Evolutionary conservation across 1,140 invertebrate species (phyloP).

Genomic region (Diachasma alloeum): DNA sequence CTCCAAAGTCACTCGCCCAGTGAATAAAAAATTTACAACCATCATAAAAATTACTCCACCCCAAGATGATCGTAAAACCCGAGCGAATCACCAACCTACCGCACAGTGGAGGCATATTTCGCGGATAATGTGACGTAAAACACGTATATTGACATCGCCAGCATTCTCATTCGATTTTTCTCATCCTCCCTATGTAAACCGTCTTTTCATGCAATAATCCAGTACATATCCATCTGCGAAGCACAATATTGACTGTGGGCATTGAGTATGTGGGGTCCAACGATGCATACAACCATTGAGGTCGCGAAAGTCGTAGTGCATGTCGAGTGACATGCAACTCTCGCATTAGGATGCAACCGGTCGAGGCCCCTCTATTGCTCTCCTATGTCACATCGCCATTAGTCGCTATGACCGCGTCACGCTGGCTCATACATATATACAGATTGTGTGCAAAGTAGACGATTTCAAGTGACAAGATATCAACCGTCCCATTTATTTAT

Average conservation of each 20-base stretch:
- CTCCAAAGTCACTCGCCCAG: too few relatives aligned
- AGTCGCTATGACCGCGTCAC: conserved; percentile 29
- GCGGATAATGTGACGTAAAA: too few relatives aligned
- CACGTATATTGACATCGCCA: neutral
- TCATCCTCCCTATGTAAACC: neutral
- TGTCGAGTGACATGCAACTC: conserved; percentile 27
- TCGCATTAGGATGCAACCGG: conserved; percentile 31
- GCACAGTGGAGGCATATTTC: too few relatives aligned
- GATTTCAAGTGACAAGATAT: conserved; percentile 31
- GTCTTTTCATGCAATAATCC: neutral
- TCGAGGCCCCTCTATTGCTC: conserved; percentile 19
- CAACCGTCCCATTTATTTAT: conserved; percentile 21
- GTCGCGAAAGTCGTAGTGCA: neutral
- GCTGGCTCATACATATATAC: conserved; percentile 31
- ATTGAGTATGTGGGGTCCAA: neutral
- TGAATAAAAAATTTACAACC: too few relatives aligned
- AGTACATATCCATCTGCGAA: neutral
- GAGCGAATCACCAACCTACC: too few relatives aligned
- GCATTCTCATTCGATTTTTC: neutral
- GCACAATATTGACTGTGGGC: neutral
- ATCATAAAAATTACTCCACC: too few relatives aligned
- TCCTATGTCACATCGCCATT: conserved; percentile 31
- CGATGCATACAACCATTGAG: neutral
- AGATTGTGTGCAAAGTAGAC: conserved; percentile 29
- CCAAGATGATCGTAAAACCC: too few relatives aligned